Base-by-base conservation (phyloP, 2,113 vertebrate species). In the Calyptomena viridis region DNA sequence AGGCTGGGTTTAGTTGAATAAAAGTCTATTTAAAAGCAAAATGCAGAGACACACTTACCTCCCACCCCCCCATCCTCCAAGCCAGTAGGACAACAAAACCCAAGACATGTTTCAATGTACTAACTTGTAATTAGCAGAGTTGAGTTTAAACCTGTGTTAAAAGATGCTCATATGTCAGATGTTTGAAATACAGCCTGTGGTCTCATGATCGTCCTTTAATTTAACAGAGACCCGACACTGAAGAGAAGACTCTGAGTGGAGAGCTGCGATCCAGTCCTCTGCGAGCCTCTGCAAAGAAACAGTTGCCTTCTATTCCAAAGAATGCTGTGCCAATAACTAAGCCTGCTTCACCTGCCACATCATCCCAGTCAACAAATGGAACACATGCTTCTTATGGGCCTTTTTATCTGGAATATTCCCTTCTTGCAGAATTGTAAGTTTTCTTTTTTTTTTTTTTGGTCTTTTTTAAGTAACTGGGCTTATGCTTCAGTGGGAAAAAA, bases 391-490 rank as follows among this genome's bases (percentile, higher is more conserved):
- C 99, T 22, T 99, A 99, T 1, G 99, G 99, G 25, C 99, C 99
- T 55, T 99, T 99, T 97, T 99, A 99, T 97, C 94, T 99, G 97
- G 99, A 99, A 89, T 99, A 99, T 96, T 99, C 99, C 4, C 98
- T 99, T 47, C 98, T 99, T 60, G 99, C 99, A 50, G 99, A 99
- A 96, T 99, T 99, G 99, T 99, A 97, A 90, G 99, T 97, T 96
- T 82, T 69, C 3, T 55, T 53, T 56, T 28, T 56, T 66, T 77
- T 28, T 56, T 62, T 74, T 6, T 9, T 40, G 25, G 7, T n/a
- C 20, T 24, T 20, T 79, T 52, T 59, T 82, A 31, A 11, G 37
- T 85, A 35, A 39, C 24, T 74, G 33, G 49, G 24, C 12, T 84
- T 80, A 25, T 30, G 28, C 59, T 86, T 63, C 22, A 56, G 23